Conservation (phyloP, 2,888 invertebrate genomes). For the Scrobipalpa atriplicella region DNA sequence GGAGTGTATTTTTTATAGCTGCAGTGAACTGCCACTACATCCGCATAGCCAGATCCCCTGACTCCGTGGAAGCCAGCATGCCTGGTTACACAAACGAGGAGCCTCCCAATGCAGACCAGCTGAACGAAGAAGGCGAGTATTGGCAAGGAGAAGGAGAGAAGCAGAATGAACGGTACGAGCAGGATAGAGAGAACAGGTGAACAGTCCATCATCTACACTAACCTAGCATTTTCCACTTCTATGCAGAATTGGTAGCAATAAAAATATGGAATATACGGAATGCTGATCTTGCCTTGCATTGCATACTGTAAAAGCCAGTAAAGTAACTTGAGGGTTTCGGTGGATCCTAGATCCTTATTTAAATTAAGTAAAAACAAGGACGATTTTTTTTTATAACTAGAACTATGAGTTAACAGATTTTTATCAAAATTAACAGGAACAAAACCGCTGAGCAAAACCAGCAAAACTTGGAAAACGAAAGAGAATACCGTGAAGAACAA, state of each 20-base stretch:
- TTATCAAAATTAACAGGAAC: conserved; percentile 37
- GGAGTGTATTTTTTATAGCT: conserved; percentile 22
- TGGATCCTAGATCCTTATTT: too few relatives aligned
- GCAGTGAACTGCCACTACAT: conserved; percentile 28
- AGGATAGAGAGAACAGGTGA: conserved; percentile 43
- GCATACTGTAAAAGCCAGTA: too few relatives aligned
- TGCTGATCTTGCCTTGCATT: too few relatives aligned
- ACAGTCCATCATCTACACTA: neutral
- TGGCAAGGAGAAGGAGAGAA: conserved; percentile 46
- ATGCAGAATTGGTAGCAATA: too few relatives aligned
- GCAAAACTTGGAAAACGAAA: conserved; percentile 46
- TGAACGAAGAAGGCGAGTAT: conserved; percentile 45
- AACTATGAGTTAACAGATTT: neutral
- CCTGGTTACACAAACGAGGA: conserved; percentile 45
- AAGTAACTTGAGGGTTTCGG: too few relatives aligned
- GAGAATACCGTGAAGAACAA: conserved; percentile 45
- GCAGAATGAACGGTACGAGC: conserved; percentile 37
- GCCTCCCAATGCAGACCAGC: conserved; percentile 37
- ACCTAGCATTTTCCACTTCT: too few relatives aligned
- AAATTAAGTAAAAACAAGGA: too few relatives aligned
- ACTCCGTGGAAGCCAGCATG: conserved; percentile 47
- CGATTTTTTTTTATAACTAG: too few relatives aligned
- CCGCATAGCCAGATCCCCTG: conserved; percentile 47
- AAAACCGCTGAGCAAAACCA: conserved; percentile 42
- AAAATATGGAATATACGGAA: too few relatives aligned